Percentiles rank a stretch among this genome's conserved stretches.
These are phyloP conservation scores for Ariopsis seemanni DNA, from an alignment of 2,113 vertebrate genomes.

Conservation along the genomic window DNA sequence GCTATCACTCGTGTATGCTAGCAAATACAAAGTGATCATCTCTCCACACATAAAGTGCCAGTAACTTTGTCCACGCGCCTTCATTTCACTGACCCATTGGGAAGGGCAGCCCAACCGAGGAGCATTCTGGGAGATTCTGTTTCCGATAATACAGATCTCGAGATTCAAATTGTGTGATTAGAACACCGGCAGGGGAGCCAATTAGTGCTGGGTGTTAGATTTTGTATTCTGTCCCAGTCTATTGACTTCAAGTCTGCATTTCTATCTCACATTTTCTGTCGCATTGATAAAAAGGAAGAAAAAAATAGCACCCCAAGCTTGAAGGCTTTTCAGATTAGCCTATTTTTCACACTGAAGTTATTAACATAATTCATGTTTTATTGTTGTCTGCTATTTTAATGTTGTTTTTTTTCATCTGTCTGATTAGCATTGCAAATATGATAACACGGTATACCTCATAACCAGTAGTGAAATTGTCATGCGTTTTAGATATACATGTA, in stretches of 20 bases:
- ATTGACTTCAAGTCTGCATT: constrained; percentile 29
- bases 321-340: constrained; percentile 38
- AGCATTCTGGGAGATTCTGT: constrained; percentile 34
- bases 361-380: constrained; percentile 36
- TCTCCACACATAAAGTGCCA: constrained; percentile 39
- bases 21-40: constrained; percentile 63
- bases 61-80: constrained; percentile 40
- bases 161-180: constrained; percentile 43
- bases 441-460: constrained; percentile 25
- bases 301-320: constrained; percentile 25
- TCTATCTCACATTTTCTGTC: constrained; percentile 16
- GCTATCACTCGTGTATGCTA: constrained; percentile 62
- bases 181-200: constrained; percentile 42
- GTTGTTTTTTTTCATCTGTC: constrained; percentile 19
- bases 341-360: constrained; percentile 34
- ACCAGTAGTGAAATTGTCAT: constrained; percentile 24
- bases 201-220: constrained; percentile 46
- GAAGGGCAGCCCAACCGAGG: constrained; percentile 27
- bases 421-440: constrained; percentile 38
- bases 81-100: constrained; percentile 31
- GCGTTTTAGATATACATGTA: constrained; percentile 12
- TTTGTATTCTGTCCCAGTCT: constrained; percentile 48
- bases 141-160: constrained; percentile 43
- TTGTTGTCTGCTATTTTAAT: constrained; percentile 34
- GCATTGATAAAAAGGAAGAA: constrained; percentile 5